phyloP scores from a whole-genome alignment of 2,888 invertebrate species.

The Lasioglossum figueresi region DNA sequence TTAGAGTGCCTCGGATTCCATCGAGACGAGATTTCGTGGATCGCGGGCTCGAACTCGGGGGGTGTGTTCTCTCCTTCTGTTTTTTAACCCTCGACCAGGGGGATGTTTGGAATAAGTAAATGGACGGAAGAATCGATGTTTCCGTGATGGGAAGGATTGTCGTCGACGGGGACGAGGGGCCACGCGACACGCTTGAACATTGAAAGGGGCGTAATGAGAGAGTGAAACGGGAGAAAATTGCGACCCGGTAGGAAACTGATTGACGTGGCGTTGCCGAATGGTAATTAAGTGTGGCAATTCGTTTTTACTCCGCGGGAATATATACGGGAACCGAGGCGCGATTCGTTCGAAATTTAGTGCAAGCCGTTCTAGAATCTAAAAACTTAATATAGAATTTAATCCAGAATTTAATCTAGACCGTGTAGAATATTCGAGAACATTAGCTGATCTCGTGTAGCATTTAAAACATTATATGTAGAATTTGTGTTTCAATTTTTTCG shows the following conservation, averaged over 20 bases:
- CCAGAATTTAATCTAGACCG: not conserved
- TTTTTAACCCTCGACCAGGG: not conserved
- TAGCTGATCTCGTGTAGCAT: not conserved
- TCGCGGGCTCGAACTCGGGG: not conserved
- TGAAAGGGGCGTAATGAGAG: slow-evolving; percentile 16
- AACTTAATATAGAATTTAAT: not conserved
- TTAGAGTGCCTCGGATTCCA: slow-evolving; percentile 21
- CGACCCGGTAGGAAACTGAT: not conserved
- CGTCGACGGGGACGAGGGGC: not conserved
- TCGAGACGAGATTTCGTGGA: not conserved
- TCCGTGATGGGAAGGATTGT: slow-evolving; percentile 7
- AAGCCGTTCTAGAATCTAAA: not conserved
- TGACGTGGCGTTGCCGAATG: slow-evolving; percentile 1
- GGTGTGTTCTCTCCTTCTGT: not conserved
- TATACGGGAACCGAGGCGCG: not conserved
- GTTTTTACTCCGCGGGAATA: not conserved
- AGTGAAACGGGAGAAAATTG: slow-evolving; percentile 13
- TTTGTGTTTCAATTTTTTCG: too few species aligned
- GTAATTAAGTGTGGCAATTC: not conserved
- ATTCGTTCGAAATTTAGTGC: not conserved
- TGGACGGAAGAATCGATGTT: slow-evolving; percentile 15
- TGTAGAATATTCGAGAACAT: not conserved
- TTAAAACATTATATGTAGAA: too few species aligned
- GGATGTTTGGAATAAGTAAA: not conserved
- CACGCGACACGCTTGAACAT: not conserved